These are phyloP conservation scores for Zaprionus taronus DNA, from an alignment of 1,140 invertebrate species.

Conservation along the genomic window DNA sequence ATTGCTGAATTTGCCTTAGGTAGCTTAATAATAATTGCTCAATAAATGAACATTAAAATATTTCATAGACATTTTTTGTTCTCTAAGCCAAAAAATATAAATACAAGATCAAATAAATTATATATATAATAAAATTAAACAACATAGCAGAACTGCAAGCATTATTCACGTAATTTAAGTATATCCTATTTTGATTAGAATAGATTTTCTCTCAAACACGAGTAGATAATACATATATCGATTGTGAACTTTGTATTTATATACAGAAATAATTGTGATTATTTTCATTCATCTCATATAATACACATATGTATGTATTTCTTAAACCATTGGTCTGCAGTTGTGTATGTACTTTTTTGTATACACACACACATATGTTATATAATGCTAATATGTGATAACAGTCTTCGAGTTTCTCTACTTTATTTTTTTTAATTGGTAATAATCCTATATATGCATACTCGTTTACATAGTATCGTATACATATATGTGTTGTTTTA, in stretches of 20 bases:
- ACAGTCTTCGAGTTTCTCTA: constrained; percentile 65
- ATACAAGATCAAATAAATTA: constrained; percentile 20
- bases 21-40: background rate
- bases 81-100: constrained; percentile 12
- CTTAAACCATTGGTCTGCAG: background rate
- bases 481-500: constrained; percentile 5
- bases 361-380: background rate
- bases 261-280: background rate
- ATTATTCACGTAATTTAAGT: constrained; percentile 44
- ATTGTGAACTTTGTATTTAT: background rate
- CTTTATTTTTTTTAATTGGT: constrained; percentile 48
- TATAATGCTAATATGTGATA: constrained; percentile 52
- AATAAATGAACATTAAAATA: constrained; percentile 55
- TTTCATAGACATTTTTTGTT: constrained; percentile 54
- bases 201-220: constrained; percentile 5
- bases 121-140: constrained; percentile 30
- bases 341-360: background rate
- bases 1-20: background rate
- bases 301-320: background rate
- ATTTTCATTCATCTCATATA: background rate
- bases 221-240: too few species aligned
- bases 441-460: constrained; percentile 58
- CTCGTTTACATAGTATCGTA: background rate
- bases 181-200: constrained; percentile 43
- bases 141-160: constrained; percentile 67